Base-by-base conservation (phyloP, 2,113 vertebrate genomes). In the Osmerus mordax region DNA sequence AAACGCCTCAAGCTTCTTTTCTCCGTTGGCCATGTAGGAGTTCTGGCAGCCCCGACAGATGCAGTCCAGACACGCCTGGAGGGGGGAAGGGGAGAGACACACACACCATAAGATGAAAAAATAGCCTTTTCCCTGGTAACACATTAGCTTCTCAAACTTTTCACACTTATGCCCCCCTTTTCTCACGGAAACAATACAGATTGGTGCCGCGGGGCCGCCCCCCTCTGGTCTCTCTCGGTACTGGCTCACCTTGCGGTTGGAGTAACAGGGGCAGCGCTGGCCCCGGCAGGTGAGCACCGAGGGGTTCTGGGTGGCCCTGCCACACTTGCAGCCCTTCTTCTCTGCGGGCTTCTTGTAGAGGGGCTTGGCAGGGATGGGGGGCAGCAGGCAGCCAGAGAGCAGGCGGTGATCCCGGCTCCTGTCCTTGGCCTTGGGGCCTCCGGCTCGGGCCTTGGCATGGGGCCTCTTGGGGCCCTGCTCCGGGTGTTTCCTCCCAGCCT, bases 41-140 rank as follows among this genome's bases (percentile, higher is more conserved):
- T 98, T 98, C 94, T 99, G 97, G 93, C 97, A 99, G 83, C 97
- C 97, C 79, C 97, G 95, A 90, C 97, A 99, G 93, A 99, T 97
- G 86, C 97, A 99, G 91, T 99, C 96, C 93, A 98, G 91, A 89
- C 97, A 99, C 74, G 96, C 97, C 89, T 90, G 77, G 19, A n/a
- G 52, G 13, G 68, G 0, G 58, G 54, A 18, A 18, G 54, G 54
- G n/a, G 15, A 56, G 15, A 19, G 2, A 18, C 15, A 56, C 15
- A 56, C 55, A n/a, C 55, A n/a, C 55, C 32, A 36, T 36, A 7
- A 36, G 32, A 36, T 7, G 1, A 4, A 18, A 3, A 56, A 56
- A 9, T 1, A n/a, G 55, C 55, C 13, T 56, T 56, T 9, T 56
- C 55, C 55, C 4, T 18, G 8, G 5, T n/a, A 18, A 56, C 55